These are phyloP conservation scores for Aradophagus sp. DNA, from an alignment of 1,140 invertebrate genomes.

Conservation along the genomic window DNA sequence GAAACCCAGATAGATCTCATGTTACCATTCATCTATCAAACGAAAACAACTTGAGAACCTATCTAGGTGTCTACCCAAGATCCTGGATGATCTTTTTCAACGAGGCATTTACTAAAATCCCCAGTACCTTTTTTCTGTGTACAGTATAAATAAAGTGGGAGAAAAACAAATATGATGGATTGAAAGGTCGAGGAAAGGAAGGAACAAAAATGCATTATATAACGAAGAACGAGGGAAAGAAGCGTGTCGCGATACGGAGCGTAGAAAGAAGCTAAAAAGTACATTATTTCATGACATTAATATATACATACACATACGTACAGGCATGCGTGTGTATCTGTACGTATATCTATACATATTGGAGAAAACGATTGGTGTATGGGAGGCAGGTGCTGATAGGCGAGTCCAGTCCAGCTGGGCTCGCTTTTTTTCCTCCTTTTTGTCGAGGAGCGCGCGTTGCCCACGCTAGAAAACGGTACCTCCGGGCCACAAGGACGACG, in stretches of 20 bases:
- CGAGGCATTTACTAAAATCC: too few species aligned
- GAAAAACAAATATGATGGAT: neutral
- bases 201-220: too few species aligned
- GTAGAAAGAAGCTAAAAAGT: constrained; percentile 15
- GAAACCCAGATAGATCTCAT: too few species aligned
- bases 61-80: too few species aligned
- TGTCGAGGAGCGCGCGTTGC: constrained; percentile 5
- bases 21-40: too few species aligned
- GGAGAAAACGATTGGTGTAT: constrained; percentile 23
- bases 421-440: constrained; percentile 11
- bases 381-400: constrained; percentile 37
- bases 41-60: too few species aligned
- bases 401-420: constrained; percentile 28
- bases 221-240: neutral
- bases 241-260: constrained; percentile 8
- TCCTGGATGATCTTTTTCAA: too few species aligned
- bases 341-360: too few species aligned
- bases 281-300: constrained; percentile 28
- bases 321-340: too few species aligned
- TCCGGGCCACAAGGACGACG: constrained; percentile 16
- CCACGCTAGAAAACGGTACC: constrained; percentile 30
- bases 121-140: too few species aligned
- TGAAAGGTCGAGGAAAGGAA: too few species aligned
- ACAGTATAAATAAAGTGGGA: neutral
- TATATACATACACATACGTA: too few species aligned